Evolutionary conservation across 2,888 invertebrate species (phyloP), one percentile per base, ranked within the genome.

Genomic region (Drosophila cognata): DNA sequence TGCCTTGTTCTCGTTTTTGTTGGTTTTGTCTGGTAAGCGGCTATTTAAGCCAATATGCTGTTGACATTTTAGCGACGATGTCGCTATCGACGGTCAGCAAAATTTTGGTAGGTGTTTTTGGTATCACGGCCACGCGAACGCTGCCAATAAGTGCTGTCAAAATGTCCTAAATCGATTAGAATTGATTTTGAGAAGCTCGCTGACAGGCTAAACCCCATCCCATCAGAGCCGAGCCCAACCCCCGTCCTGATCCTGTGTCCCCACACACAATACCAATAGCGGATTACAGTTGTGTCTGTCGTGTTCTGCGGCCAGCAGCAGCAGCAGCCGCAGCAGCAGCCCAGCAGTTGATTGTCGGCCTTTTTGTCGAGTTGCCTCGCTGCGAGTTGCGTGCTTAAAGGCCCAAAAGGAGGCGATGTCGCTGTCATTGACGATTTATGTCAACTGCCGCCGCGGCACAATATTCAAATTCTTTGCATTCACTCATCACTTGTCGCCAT

Each of bases 381-480:
- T 46, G 46, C 21, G 46, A 46, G 65, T 78, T 75, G 89, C 84
- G 88, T 85, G 85, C 74, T 85, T 77, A 62, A 62, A 77, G 85
- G 77, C 90, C 90, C 90, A 82, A 85, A 84, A 84, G 84, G 90
- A 84, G 87, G 89, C 89, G 84, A 84, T 89, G 90, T 90, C 80
- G 84, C 90, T 92, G 92, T 92, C 91, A 92, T 86, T 90, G 91
- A 84, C 92, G 91, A 92, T 92, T 92, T 92, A 92, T 92, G 91
- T 92, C 92, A 92, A 84, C 81, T 81, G 90, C 82, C 81, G 81
- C 77, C 72, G 86, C 86, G 78, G 90, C 88, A 91, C 81, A 89
- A 88, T 89, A 91, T 92, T 92, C 91, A 92, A 92, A 92, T 92
- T 92, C 92, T 87, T 90, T 82, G 85, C 92, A 91, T 92, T 87